phyloP scores from a whole-genome alignment of 2,113 vertebrate species.

The Syngnathoides biaculeatus region DNA sequence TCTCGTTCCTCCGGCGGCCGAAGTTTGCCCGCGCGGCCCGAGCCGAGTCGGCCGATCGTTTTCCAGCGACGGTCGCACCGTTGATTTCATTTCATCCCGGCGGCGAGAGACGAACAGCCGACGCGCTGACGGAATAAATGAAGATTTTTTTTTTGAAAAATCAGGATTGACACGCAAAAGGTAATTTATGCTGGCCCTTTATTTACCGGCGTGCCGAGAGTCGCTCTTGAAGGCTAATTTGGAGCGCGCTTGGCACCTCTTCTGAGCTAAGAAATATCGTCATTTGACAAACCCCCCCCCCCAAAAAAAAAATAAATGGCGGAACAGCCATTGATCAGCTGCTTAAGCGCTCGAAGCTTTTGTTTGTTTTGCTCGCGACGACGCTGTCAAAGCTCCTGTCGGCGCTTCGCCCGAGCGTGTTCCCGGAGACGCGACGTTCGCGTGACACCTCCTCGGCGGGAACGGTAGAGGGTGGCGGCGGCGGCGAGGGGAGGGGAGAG shows the following conservation, averaged over 20 bases:
- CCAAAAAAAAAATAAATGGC: slow-evolving; percentile 66
- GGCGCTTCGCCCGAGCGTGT: slow-evolving; percentile 54
- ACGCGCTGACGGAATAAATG: slow-evolving; percentile 70
- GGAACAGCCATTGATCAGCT: slow-evolving; percentile 69
- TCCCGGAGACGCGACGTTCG: slow-evolving; percentile 62
- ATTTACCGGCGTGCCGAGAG: slow-evolving; percentile 61
- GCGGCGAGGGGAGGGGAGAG: too few species aligned
- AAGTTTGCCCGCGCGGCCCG: slow-evolving; percentile 73
- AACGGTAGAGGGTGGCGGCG: not conserved
- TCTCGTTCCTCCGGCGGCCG: slow-evolving; percentile 87
- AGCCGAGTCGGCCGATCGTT: slow-evolving; percentile 68
- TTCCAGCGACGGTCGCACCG: slow-evolving; percentile 72
- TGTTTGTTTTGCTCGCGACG: slow-evolving; percentile 68
- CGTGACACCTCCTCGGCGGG: slow-evolving; percentile 59
- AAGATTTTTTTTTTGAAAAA: too few species aligned
- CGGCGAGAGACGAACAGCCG: slow-evolving; percentile 69
- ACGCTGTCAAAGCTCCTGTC: slow-evolving; percentile 65
- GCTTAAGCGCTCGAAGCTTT: slow-evolving; percentile 62
- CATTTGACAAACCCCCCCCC: slow-evolving; percentile 75
- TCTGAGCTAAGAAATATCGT: slow-evolving; percentile 61
- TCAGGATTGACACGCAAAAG: slow-evolving; percentile 71
- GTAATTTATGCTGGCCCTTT: slow-evolving; percentile 77
- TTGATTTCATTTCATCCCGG: slow-evolving; percentile 73
- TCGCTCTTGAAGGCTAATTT: slow-evolving; percentile 75
- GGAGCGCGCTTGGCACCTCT: slow-evolving; percentile 68